These are phyloP conservation scores for Hemiscyllium ocellatum DNA, from an alignment of 2,113 vertebrate species.

Conservation along the genomic window DNA sequence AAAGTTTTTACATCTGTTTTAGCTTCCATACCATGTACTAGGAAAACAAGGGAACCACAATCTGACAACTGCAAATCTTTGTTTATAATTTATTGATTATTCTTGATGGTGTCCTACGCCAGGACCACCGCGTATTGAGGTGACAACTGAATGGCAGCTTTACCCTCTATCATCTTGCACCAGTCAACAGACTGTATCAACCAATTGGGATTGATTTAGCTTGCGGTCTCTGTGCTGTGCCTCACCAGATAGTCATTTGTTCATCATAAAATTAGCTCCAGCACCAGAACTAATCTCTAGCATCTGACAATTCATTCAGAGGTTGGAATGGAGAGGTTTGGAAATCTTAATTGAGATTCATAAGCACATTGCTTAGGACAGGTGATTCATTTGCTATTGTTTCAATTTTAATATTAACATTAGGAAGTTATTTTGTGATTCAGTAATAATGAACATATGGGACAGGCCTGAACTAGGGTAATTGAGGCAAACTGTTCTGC, in stretches of 20 bases:
- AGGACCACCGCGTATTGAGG: not conserved
- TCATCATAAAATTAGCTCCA: not conserved
- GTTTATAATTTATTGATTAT: not conserved
- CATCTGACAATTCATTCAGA: not conserved
- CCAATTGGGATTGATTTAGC: not conserved
- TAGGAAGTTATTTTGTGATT: not conserved
- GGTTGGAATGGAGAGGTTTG: not conserved
- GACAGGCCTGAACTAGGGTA: not conserved
- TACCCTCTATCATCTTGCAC: not conserved
- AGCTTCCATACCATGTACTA: not conserved
- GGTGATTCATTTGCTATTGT: not conserved
- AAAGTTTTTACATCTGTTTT: not conserved
- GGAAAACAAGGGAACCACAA: not conserved
- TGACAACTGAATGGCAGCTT: not conserved
- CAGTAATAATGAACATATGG: not conserved
- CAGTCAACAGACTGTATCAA: not conserved
- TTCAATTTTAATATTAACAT: not conserved
- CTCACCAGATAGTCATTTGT: not conserved
- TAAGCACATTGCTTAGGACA: not conserved
- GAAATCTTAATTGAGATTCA: not conserved
- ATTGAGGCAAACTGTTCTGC: not conserved
- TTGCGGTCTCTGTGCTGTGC: not conserved
- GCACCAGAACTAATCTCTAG: not conserved
- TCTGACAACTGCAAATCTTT: not conserved
- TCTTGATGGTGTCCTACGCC: not conserved